These are phyloP conservation scores for Protonibea diacanthus DNA, from an alignment of 2,797 vertebrate species.

Conservation along the genomic window DNA sequence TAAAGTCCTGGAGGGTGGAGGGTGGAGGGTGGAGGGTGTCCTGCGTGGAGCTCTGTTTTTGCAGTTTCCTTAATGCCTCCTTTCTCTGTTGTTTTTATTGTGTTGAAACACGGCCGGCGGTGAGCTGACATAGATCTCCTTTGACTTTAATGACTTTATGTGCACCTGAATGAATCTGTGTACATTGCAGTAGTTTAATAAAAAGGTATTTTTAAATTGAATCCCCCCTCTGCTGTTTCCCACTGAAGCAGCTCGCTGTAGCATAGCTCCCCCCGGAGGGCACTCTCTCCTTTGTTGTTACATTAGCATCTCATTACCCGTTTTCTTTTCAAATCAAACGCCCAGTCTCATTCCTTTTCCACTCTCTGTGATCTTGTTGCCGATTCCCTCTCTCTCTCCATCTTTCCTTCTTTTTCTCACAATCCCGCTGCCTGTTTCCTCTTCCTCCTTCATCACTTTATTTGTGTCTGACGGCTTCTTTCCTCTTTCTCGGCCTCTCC, in stretches of 20 bases:
- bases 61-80: background rate
- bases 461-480: constrained; percentile 13
- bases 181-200: constrained; percentile 59
- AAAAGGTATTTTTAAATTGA: constrained; percentile 59
- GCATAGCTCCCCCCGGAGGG: constrained; percentile 73
- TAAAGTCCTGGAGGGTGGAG: background rate
- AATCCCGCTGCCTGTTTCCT: constrained; percentile 26
- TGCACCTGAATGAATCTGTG: constrained; percentile 58
- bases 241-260: constrained; percentile 54
- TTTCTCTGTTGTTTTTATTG: constrained; percentile 36
- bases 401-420: constrained; percentile 10
- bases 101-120: constrained; percentile 31
- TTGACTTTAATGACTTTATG: constrained; percentile 46
- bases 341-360: constrained; percentile 48
- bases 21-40: background rate
- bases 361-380: constrained; percentile 53
- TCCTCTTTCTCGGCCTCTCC: constrained; percentile 17
- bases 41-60: background rate
- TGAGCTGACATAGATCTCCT: constrained; percentile 32
- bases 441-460: constrained; percentile 31
- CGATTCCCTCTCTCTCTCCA: constrained; percentile 23
- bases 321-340: constrained; percentile 66
- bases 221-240: constrained; percentile 45
- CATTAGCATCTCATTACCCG: constrained; percentile 81
- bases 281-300: constrained; percentile 76